Evolutionary conservation across 2,113 vertebrate species (phyloP), one percentile per base, ranked within the genome.

Genomic region (Microtus montanus): DNA sequence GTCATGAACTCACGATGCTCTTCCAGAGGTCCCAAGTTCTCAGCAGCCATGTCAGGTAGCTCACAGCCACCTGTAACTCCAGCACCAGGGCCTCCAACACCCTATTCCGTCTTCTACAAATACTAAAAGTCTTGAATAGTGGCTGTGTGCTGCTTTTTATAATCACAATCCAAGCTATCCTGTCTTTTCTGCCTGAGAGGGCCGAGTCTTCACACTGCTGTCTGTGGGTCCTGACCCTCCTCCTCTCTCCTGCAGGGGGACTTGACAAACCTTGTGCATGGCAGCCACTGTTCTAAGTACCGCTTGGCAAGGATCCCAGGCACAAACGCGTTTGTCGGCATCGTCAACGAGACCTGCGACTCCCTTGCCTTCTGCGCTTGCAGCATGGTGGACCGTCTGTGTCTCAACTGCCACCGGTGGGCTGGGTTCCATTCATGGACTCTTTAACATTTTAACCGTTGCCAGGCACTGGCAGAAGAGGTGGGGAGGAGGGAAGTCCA

Each of bases 261-360:
- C 92, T 98, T 99, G 96, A 99, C 99, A 6, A 99, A 99, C 98
- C 99, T 99, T 0, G 99, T 99, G 84, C 99, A 99, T 0, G 99
- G 99, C 92, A 99, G 99, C 87, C 99, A 99, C 97, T 99, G 99
- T 96, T 99, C 99, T 38, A 99, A 99, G 96, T 99, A 99, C 97
- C 98, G 99, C 11, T 99, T 99, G 97, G 99, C 99, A 0, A 98
- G 99, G 77, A 99, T 99, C 97, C 99, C 99, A 0, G 99, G 99
- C 79, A 99, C 99, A 97, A 99, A 99, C 0, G 99, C 99, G 0
- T 99, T 99, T 5, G 99, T 99, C 3, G 99, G 99, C 5, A 99
- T 99, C 0, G 99, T 99, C 97, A 99, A 99, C 0, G 99, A 99
- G 98, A 99, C 99, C 0, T 99, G 99, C 0, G 99, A 99, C 95